Evolutionary conservation across 2,113 vertebrate species (phyloP).

Genomic region (Limanda limanda): DNA sequence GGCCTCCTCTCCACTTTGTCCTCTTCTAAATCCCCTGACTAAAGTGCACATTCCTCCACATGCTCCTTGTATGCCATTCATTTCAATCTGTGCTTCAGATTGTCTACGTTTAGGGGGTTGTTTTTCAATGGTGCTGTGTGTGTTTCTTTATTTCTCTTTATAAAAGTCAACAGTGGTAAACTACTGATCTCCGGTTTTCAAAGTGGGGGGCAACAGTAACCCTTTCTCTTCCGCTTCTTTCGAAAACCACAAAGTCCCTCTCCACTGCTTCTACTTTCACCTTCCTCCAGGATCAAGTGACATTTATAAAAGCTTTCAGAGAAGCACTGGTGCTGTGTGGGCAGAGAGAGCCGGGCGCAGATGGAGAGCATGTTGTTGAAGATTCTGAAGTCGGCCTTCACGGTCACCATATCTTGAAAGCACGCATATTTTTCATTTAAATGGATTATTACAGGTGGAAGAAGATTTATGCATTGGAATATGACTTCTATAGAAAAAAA

Average conservation of each 20-base stretch:
- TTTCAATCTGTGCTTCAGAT: constrained; percentile 10
- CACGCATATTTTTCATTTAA: not conserved
- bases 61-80: constrained; percentile 8
- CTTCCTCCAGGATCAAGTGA: constrained; percentile 64
- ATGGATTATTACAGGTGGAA: not conserved
- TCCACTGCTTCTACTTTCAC: constrained; percentile 34
- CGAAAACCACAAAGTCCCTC: constrained; percentile 65
- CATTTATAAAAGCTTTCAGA: constrained; percentile 67
- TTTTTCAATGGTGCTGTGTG: not conserved
- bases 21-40: constrained; percentile 28
- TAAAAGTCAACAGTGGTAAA: not conserved
- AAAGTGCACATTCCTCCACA: constrained; percentile 20
- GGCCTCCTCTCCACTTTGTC: constrained; percentile 17
- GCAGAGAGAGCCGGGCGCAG: constrained; percentile 9
- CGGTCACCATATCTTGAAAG: not conserved
- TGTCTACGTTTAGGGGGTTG: not conserved
- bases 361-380: not conserved
- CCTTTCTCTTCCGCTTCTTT: constrained; percentile 42
- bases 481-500: not conserved
- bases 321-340: constrained; percentile 37
- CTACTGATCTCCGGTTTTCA: constrained; percentile 48
- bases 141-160: constrained; percentile 5
- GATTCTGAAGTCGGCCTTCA: constrained; percentile 9
- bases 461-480: not conserved
- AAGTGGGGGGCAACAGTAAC: constrained; percentile 23